Evolutionary conservation across 2,113 vertebrate genomes (phyloP).

Genomic region (Steatornis caripensis): DNA sequence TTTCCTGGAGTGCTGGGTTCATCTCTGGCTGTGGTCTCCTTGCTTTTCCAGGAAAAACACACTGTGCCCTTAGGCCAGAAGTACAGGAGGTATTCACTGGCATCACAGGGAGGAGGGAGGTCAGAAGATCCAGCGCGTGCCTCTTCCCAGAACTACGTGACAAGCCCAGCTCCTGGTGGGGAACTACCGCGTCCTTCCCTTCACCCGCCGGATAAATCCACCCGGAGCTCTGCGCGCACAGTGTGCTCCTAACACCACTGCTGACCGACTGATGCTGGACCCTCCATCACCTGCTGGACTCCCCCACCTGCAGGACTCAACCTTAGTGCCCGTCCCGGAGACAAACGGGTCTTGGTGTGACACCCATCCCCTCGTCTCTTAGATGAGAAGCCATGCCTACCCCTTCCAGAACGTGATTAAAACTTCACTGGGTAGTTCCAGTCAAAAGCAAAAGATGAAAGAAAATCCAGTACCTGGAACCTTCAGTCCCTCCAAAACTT

Average conservation of each 20-base stretch:
- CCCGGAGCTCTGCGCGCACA: accelerated
- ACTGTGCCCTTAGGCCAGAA: not conserved
- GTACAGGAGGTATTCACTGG: not conserved
- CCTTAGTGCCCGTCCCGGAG: not conserved
- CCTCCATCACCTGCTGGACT: not conserved
- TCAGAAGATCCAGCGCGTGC: not conserved
- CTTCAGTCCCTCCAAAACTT: not conserved
- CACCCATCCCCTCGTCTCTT: not conserved
- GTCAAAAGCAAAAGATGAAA: not conserved
- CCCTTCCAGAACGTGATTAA: not conserved
- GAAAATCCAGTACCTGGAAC: not conserved
- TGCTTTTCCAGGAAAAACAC: not conserved
- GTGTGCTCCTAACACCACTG: not conserved
- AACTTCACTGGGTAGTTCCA: not conserved
- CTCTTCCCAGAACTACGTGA: not conserved
- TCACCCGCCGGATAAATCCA: not conserved
- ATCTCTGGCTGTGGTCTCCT: not conserved
- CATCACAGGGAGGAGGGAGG: not conserved
- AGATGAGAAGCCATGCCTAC: not conserved
- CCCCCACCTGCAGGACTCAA: not conserved
- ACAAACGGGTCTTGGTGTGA: not conserved
- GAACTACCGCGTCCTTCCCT: not conserved
- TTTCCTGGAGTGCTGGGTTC: not conserved
- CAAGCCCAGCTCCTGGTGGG: not conserved
- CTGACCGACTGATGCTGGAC: accelerated